A percentile compares a stretch with the other conserved stretches of the same genome.
Conservation (phyloP, 2,113 vertebrate genomes). For the Nestor notabilis region DNA sequence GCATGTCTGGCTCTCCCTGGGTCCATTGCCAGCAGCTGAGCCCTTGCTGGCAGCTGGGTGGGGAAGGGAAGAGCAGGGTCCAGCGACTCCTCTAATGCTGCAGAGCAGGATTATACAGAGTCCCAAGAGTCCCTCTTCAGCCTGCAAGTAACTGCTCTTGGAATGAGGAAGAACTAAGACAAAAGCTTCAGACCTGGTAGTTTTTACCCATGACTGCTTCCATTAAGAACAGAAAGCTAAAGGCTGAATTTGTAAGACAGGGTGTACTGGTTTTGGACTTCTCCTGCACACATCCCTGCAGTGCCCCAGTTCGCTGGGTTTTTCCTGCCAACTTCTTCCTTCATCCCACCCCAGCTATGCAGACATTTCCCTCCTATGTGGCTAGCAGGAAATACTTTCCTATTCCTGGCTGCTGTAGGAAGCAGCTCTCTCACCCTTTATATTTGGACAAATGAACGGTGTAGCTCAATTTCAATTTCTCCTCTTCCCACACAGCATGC, state of each 20-base stretch:
- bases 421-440: background rate
- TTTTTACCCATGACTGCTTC: background rate
- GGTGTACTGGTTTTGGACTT: background rate
- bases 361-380: conserved; percentile 31
- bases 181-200: background rate
- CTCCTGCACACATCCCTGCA: background rate
- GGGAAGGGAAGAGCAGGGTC: background rate
- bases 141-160: conserved; percentile 5
- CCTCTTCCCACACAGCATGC: background rate
- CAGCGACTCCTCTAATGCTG: background rate
- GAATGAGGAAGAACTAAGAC: background rate
- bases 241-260: background rate
- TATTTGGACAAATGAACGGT: background rate
- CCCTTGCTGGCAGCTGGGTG: background rate
- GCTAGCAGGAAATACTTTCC: conserved; percentile 49
- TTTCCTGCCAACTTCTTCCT: conserved; percentile 46
- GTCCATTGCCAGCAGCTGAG: background rate
- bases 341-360: background rate
- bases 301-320: background rate
- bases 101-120: background rate
- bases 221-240: background rate
- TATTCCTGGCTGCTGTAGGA: conserved; percentile 24
- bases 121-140: background rate
- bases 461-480: background rate
- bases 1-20: background rate